phyloP scores from a whole-genome alignment of 2,888 invertebrate genomes.

The Chrysopilus asiliformis region DNA sequence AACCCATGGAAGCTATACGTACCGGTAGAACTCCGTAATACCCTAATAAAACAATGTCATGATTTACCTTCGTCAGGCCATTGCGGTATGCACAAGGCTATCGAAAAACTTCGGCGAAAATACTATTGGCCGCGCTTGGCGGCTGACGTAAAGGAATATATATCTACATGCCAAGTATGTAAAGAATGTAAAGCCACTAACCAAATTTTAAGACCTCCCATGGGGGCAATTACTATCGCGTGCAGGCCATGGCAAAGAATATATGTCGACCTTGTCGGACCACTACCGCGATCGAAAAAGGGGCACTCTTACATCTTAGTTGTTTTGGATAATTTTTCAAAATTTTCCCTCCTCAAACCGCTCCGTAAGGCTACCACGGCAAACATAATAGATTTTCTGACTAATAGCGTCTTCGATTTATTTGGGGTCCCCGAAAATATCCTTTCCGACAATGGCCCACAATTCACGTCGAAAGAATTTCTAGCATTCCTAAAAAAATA shows the following conservation, averaged over 20 bases:
- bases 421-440: constrained; percentile 19
- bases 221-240: not conserved
- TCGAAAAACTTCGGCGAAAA: constrained; percentile 1
- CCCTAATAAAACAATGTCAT: constrained; percentile 1
- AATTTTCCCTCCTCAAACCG: constrained; percentile 11
- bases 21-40: not conserved
- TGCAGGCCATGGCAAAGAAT: constrained; percentile 8
- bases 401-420: constrained; percentile 15
- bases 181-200: constrained; percentile 7
- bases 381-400: constrained; percentile 9
- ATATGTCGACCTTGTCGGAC: constrained; percentile 13
- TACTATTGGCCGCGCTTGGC: constrained; percentile 15
- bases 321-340: constrained; percentile 13
- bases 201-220: no score
- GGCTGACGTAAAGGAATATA: constrained; percentile 4
- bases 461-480: constrained; percentile 15
- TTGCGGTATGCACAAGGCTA: constrained; percentile 8
- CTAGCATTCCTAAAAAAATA: constrained; percentile 10
- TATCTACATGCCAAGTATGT: constrained; percentile 6
- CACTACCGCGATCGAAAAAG: constrained; percentile 11
- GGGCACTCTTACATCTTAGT: constrained; percentile 9
- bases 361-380: constrained; percentile 9
- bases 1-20: not conserved
- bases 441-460: no score
- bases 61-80: constrained; percentile 1